Base-by-base conservation (phyloP, 2,113 vertebrate genomes). In the Oryzias javanicus region DNA sequence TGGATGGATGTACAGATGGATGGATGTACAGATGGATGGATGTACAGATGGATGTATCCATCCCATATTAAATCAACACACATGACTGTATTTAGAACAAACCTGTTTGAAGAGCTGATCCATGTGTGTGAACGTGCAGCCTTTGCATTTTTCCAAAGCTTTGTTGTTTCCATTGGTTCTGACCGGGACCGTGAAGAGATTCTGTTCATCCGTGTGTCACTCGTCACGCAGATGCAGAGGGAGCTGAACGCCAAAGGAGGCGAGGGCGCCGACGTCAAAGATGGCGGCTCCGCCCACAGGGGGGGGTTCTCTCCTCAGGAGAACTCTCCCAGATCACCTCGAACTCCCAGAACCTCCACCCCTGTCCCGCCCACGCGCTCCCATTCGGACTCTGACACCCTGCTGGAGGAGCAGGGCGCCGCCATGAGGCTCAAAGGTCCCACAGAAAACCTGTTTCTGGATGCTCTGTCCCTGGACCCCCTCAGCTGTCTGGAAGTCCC, bases 361-460 rank as follows among this genome's bases (percentile, higher is more conserved):
- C 58, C 60, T 24, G 57, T 86, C 80, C 57, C 58, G 0, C 60
- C 83, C 20, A 63, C 22, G 0, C 85, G 87, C 78, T 93, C 95
- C 57, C 93, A 93, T 65, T 91, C 91, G 0, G 94, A 96, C 42
- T 89, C 93, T 0, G 96, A 97, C 6, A 86, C 91, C 17, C 74
- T 85, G 3, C 90, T 93, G 70, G 94, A 93, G 0, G 93, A 94
- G 54, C 78, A 82, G 41, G 87, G 86, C 14, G 86, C 92, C 0
- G 67, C 89, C 3, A 86, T 88, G 55, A 92, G 93, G 84, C 83
- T 92, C 71, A 94, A 92, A 79, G 94, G 92, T 22, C 84, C 79
- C 65, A 89, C 0, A 82, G 95, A 97, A 86, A 98, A 90, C 86
- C 89, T 97, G 70, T 97, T 96, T 51, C 83, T 98, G 87, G 95